These are phyloP conservation scores for Siniperca undulata DNA, from an alignment of 2,797 vertebrate species.

Conservation along the genomic window DNA sequence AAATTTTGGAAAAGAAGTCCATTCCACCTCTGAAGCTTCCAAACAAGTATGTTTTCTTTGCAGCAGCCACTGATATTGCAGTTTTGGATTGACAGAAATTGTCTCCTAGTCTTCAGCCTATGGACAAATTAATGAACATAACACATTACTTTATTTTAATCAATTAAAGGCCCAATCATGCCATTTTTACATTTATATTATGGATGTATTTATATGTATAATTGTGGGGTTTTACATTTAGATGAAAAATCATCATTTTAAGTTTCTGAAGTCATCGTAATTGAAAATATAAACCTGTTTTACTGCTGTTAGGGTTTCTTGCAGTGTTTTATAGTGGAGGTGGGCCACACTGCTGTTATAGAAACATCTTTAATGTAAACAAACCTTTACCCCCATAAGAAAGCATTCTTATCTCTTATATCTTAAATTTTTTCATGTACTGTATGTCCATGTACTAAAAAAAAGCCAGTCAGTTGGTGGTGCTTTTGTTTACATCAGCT, in stretches of 20 bases:
- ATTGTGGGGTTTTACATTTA: not conserved
- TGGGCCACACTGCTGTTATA: not conserved
- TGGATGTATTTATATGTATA: not conserved
- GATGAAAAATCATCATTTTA: not conserved
- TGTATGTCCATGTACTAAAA: not conserved
- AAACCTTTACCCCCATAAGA: not conserved
- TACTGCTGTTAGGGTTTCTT: not conserved
- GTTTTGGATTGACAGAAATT: not conserved
- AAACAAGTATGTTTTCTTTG: conserved; percentile 90
- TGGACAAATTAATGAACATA: fast-evolving
- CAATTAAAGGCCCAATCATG: not conserved
- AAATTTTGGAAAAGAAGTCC: conserved; percentile 92
- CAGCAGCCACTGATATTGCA: conserved; percentile 3
- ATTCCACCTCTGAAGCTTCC: conserved; percentile 89
- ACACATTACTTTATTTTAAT: not conserved
- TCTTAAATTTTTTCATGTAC: not conserved
- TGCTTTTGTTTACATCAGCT: not conserved
- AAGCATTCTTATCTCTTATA: not conserved
- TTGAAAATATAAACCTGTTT: not conserved
- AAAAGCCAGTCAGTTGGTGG: not conserved
- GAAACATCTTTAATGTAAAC: conserved; percentile 3
- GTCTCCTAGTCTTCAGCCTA: not conserved
- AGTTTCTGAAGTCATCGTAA: not conserved
- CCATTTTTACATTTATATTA: not conserved
- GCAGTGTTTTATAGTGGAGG: not conserved